Base-by-base conservation (phyloP, 2,888 invertebrate genomes). In the Limnephilus marmoratus region DNA sequence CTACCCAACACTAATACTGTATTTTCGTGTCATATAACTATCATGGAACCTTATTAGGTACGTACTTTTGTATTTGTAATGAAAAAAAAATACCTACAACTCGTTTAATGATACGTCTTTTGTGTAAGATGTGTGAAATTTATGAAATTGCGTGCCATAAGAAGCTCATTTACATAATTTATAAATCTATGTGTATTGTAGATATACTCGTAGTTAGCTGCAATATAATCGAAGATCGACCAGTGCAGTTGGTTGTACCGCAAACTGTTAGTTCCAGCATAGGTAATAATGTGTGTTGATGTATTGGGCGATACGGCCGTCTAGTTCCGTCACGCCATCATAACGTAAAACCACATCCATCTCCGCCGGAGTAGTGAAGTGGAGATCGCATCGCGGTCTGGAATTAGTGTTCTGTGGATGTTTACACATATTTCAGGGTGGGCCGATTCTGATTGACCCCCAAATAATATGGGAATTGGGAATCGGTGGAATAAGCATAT, bases 281-380 rank as follows among this genome's bases (percentile, higher is more conserved):
- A 68, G 24, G 24, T 68, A 68, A 15, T 49, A 49, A 15, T 24
- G 7, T 68, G 24, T 68, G n/a, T 68, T 68, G 68, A n/a, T 68
- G 68, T 68, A 68, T 68, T 9, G 24, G 24, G 68, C 24, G 68
- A 68, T 68, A 68, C 68, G 68, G 37, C 85, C 49, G 31, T 49
- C 31, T 34, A 34, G 88, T 34, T 88, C 88, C 88, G 88, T 68
- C 31, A 88, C 29, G 88, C 88, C 24, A 68, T 29, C 88, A 88
- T 88, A 87, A 53, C 34, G 11, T 49, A 34, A 31, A 31, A 31
- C 68, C 7, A 34, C 53, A 85, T 85, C n/a, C n/a, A 68, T 88
- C 88, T 88, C 31, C 53, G 68, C 11, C 24, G 24, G 12, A 45
- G 11, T 45, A 45, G 12, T 45, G 45, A 4, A 41, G 7, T 41